phyloP scores from a whole-genome alignment of 1,140 invertebrate genomes.

The Delia radicum region DNA sequence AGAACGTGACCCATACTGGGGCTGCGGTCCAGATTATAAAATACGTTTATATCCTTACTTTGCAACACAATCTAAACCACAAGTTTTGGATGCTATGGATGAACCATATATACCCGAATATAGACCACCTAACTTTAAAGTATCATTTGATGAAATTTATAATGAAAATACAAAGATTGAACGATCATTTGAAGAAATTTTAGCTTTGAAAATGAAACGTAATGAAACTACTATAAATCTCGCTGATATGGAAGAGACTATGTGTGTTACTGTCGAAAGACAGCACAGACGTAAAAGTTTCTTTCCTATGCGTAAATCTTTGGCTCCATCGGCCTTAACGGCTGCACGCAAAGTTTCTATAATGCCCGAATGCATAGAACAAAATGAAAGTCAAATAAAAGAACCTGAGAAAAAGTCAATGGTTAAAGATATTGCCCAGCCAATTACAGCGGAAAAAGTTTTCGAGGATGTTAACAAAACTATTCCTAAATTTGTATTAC shows the following conservation, averaged over 20 bases:
- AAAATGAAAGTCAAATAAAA: too few species aligned
- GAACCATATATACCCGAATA: conserved; percentile 28
- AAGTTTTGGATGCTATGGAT: conserved; percentile 33
- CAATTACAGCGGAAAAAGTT: too few species aligned
- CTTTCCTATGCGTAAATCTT: conserved; percentile 37
- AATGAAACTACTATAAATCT: conserved; percentile 30
- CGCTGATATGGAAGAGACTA: conserved; percentile 52
- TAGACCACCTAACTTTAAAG: not conserved
- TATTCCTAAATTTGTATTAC: too few species aligned
- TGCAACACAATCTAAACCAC: conserved; percentile 33
- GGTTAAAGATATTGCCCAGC: too few species aligned
- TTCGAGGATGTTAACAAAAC: too few species aligned
- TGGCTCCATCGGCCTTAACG: conserved; percentile 25
- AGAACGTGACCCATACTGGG: conserved; percentile 38
- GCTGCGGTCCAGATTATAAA: conserved; percentile 27
- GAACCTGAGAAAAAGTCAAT: too few species aligned
- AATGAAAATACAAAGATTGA: conserved; percentile 39
- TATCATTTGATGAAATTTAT: conserved; percentile 34
- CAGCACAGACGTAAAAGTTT: conserved; percentile 49
- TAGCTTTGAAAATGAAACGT: conserved; percentile 23
- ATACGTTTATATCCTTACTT: conserved; percentile 50
- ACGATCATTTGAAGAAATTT: conserved; percentile 44
- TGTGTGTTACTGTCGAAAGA: conserved; percentile 32
- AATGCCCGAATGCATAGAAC: not conserved
- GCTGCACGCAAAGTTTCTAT: conserved; percentile 3